These are phyloP conservation scores for Chelmon rostratus DNA, from an alignment of 2,797 vertebrate genomes.

Conservation along the genomic window DNA sequence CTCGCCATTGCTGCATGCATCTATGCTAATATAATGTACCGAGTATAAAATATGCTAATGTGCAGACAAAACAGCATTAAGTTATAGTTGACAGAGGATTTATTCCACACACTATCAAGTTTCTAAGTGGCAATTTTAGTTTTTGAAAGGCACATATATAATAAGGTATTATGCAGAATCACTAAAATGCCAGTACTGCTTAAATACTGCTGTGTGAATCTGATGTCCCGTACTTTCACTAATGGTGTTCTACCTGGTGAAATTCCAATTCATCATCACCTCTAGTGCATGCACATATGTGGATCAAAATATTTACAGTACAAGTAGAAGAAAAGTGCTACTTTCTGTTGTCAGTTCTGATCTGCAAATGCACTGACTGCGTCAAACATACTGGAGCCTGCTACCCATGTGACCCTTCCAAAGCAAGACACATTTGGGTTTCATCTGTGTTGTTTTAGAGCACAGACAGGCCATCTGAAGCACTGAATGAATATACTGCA, in stretches of 20 bases:
- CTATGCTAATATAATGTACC: slow-evolving; percentile 48
- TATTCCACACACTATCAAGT: slow-evolving; percentile 32
- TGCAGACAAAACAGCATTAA: slow-evolving; percentile 39
- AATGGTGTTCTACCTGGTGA: neutral
- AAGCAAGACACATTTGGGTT: neutral
- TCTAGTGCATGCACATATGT: neutral
- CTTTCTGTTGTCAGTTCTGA: neutral
- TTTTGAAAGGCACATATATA: slow-evolving; percentile 30
- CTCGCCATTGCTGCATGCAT: slow-evolving; percentile 23
- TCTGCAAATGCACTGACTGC: neutral
- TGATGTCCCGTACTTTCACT: neutral
- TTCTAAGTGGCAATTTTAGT: slow-evolving; percentile 50
- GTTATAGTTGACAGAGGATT: slow-evolving; percentile 39
- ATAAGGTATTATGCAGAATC: slow-evolving; percentile 34
- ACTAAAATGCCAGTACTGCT: slow-evolving; percentile 5
- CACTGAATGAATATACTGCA: neutral
- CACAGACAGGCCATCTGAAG: neutral
- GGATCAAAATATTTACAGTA: slow-evolving; percentile 3
- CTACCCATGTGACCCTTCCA: neutral
- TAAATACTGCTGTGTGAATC: slow-evolving; percentile 27
- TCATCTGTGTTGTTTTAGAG: neutral
- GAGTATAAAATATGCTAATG: slow-evolving; percentile 44
- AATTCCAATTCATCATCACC: neutral
- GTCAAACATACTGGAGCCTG: neutral
- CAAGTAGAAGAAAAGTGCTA: neutral